Conservation (phyloP, 2,888 invertebrate genomes). For the Coleophora flavipennella region DNA sequence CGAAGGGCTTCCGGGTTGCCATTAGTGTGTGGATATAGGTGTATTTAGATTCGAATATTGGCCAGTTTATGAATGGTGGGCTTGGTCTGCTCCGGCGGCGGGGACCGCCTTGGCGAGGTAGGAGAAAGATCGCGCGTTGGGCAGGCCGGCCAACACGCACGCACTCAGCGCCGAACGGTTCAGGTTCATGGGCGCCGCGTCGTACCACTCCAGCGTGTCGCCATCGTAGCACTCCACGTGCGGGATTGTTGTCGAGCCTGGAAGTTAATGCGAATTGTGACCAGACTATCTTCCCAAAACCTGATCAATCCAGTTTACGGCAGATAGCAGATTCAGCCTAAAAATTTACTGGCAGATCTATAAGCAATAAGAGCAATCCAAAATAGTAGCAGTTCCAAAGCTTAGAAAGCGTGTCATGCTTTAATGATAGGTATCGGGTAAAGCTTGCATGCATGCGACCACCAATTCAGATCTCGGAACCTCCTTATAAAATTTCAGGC, state of each 20-base stretch:
- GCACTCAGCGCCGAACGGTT: slow-evolving; percentile 86
- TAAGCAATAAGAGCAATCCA: too few species aligned
- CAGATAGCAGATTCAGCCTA: too few species aligned
- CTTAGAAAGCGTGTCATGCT: too few species aligned
- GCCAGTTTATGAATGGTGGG: slow-evolving; percentile 36
- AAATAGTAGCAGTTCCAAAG: too few species aligned
- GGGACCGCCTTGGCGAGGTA: slow-evolving; percentile 64
- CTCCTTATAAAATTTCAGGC: neutral
- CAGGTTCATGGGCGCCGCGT: slow-evolving; percentile 84
- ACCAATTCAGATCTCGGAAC: too few species aligned
- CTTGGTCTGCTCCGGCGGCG: slow-evolving; percentile 63
- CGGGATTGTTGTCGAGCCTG: slow-evolving; percentile 79
- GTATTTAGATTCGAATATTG: slow-evolving; percentile 8
- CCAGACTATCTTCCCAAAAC: too few species aligned
- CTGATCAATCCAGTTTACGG: too few species aligned
- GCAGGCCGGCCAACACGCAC: slow-evolving; percentile 81
- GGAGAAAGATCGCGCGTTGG: slow-evolving; percentile 79
- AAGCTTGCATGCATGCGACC: too few species aligned
- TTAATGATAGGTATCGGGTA: too few species aligned
- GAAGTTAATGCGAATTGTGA: too few species aligned
- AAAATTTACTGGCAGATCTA: too few species aligned
- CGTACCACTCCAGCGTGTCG: slow-evolving; percentile 76
- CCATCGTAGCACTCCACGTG: slow-evolving; percentile 86
- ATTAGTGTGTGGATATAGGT: slow-evolving; percentile 7
- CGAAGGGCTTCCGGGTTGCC: slow-evolving; percentile 14